Base-by-base conservation (phyloP, 2,888 invertebrate species). In the Idaea aversata region DNA sequence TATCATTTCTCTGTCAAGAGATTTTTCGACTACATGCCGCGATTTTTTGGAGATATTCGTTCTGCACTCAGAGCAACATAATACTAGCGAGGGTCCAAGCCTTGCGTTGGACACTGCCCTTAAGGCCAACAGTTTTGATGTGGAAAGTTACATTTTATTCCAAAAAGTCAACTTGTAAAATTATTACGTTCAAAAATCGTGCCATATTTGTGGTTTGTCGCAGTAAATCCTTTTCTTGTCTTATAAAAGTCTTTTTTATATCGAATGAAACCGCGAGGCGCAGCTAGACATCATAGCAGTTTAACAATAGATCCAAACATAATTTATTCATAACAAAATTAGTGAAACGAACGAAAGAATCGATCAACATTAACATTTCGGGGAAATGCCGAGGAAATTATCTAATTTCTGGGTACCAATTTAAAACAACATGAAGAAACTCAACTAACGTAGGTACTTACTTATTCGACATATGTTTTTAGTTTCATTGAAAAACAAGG, bases 1-100 rank as follows among this genome's bases (percentile, higher is more conserved):
- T 71, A 74, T 74, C 68, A 69, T 67, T 69, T 64, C 61, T 65
- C 59, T 25, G 59, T 59, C 7, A 47, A 6, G 10, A 47, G 47
- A 47, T 47, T 47, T 47, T 47, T 47, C 47, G 47, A 47, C 47
- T 47, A 47, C 47, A 47, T 10, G 47, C 47, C 47, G 47, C 7
- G 47, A 47, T 47, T 47, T 47, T 47, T 4, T 47, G 47, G 47
- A 47, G 47, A 13, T 47, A 13, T 13, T 4, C 10, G 13, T 47
- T 47, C 47, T 47, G 47, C 13, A 47, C 3, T 47, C 7, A 7
- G 13, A 47, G 47, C 47, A 13, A 47, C 7, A 13, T 25, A 25
- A 25, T 25, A 25, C 1, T 25, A 25, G 25, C 25, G 25, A 25
- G 25, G 3, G 25, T 25, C 25, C 25, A 25, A 25, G 25, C 25